phyloP scores from a whole-genome alignment of 2,113 vertebrate genomes.

The Eonycteris spelaea region DNA sequence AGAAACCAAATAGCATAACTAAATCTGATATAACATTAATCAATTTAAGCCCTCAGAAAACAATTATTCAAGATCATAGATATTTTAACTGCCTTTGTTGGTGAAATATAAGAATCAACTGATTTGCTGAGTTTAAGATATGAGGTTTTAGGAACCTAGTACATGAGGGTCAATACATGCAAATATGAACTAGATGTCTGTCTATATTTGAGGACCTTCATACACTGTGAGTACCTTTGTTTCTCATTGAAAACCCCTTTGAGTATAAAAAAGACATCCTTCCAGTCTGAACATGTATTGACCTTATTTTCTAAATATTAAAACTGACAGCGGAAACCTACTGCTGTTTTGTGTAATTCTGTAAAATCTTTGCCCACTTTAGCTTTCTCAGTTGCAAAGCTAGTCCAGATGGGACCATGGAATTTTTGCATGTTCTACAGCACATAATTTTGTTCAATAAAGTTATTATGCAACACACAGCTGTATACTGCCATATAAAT shows the following conservation, averaged over 20 bases:
- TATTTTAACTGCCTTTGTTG: neutral
- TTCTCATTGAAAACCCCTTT: neutral
- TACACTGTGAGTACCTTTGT: neutral
- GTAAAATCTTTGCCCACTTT: constrained; percentile 49
- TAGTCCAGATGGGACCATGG: constrained; percentile 37
- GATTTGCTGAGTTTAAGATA: neutral
- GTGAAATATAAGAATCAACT: neutral
- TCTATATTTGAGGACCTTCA: neutral
- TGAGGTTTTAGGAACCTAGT: neutral
- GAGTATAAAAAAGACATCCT: neutral
- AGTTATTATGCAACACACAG: constrained; percentile 67
- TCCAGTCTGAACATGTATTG: neutral
- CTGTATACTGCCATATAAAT: constrained; percentile 59
- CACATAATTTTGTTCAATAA: constrained; percentile 73
- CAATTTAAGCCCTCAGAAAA: neutral
- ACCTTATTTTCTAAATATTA: constrained; percentile 36
- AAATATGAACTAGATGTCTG: neutral
- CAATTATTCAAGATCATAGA: neutral
- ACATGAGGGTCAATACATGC: neutral
- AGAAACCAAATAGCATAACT: neutral
- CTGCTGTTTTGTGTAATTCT: constrained; percentile 22
- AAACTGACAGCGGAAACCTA: constrained; percentile 33
- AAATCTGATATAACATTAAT: neutral
- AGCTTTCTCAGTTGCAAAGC: constrained; percentile 46
- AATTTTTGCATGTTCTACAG: constrained; percentile 47